Base-by-base conservation (phyloP, 2,888 invertebrate species). In the Aquatica leii region DNA sequence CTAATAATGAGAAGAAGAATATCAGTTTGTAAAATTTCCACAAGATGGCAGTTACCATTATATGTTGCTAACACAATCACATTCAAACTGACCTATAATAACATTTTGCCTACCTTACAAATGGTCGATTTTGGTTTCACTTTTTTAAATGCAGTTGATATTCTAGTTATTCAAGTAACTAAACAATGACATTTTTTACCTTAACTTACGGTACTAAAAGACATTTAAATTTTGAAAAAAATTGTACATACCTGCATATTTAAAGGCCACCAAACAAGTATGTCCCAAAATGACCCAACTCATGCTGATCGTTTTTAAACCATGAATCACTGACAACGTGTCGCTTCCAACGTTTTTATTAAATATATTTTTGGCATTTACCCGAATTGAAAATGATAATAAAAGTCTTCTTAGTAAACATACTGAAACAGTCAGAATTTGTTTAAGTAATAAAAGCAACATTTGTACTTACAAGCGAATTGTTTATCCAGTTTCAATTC, bases 331-430 rank as follows among this genome's bases (percentile, higher is more conserved):
- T 9, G 92, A 87, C 66, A 93, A 87, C 0, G 91, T 93, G 77
- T 92, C 92, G n/a, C 89, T 86, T 8, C 93, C 90, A 48, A 93
- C 91, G 2, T 88, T 85, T 73, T 92, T 88, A 78, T 93, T 92
- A 77, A 91, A 90, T 76, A 94, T 88, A 75, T 92, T 91, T 80
- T 90, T 90, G 73, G 91, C 84, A 76, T 93, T 93, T 69, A 92
- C 90, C 71, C 88, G 86, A 70, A 91, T 84, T 14, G 93, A 92
- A 81, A 93, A 93, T 66, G 94, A 92, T 8, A 93, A 85, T 70
- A 93, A 80, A 60, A 93, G 81, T 75, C 92, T 88, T 59, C 86
- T 88, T 74, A 87, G 81, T 49, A 89, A 76, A 37, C 84, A 73
- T 57, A 86, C 90, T 90, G 81, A 55, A 79, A 78, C 69, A 41